Conservation (phyloP, 1,140 invertebrate genomes). For the Drosophila sp. region DNA sequence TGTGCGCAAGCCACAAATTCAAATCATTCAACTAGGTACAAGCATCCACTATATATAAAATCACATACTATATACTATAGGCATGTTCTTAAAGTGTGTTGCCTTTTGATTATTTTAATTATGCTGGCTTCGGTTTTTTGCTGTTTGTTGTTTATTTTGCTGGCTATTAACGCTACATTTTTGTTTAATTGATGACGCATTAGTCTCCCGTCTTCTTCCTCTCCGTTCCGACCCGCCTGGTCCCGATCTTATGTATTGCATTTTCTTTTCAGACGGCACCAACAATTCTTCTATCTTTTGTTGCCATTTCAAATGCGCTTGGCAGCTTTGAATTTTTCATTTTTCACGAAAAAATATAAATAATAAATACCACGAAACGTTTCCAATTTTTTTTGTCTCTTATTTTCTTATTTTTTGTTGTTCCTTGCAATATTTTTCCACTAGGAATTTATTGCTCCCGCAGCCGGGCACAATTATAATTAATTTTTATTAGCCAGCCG, state of each 20-base stretch:
- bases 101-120: slow-evolving; percentile 66
- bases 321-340: slow-evolving; percentile 49
- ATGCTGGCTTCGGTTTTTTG: slow-evolving; percentile 39
- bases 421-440: slow-evolving; percentile 54
- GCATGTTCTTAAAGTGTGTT: slow-evolving; percentile 31
- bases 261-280: slow-evolving; percentile 79
- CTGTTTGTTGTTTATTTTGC: slow-evolving; percentile 26
- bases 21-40: slow-evolving; percentile 60
- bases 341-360: slow-evolving; percentile 12
- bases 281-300: slow-evolving; percentile 57
- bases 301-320: slow-evolving; percentile 53
- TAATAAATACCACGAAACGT: slow-evolving; percentile 35
- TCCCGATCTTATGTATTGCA: slow-evolving; percentile 24
- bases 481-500: slow-evolving; percentile 71
- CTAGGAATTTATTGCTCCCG: slow-evolving; percentile 73
- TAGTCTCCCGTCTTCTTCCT: slow-evolving; percentile 7
- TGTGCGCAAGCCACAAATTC: slow-evolving; percentile 61
- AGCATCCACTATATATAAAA: slow-evolving; percentile 9
- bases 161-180: slow-evolving; percentile 75
- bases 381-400: not conserved
- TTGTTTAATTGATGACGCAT: slow-evolving; percentile 81
- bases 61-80: slow-evolving; percentile 20
- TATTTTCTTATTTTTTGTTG: slow-evolving; percentile 34
- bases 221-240: not conserved
- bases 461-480: slow-evolving; percentile 73